Evolutionary conservation across 2,113 vertebrate genomes (phyloP).

Genomic region (Sciurus niger): DNA sequence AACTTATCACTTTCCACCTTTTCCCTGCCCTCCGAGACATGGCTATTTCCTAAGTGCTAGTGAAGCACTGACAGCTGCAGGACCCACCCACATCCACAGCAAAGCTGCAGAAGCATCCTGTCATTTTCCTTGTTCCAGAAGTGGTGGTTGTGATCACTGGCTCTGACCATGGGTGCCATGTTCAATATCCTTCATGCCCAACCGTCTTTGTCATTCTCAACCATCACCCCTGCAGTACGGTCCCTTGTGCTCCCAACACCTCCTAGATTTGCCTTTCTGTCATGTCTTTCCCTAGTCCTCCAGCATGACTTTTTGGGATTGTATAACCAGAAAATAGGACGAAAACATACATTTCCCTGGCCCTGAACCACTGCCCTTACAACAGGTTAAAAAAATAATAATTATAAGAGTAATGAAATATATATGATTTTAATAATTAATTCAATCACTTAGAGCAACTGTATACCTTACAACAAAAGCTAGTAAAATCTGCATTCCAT

Average conservation of each 20-base stretch:
- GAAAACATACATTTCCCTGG: not conserved
- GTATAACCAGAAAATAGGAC: not conserved
- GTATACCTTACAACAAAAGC: not conserved
- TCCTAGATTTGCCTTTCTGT: not conserved
- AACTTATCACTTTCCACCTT: rapidly evolving
- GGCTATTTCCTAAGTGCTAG: too few species aligned
- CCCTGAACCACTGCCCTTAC: not conserved
- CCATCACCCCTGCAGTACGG: not conserved
- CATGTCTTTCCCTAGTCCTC: not conserved
- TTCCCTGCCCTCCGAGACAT: not conserved
- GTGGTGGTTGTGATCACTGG: rapidly evolving
- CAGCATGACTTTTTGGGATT: not conserved
- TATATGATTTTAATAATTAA: not conserved
- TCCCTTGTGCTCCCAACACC: not conserved
- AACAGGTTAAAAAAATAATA: not conserved
- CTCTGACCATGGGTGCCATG: not conserved
- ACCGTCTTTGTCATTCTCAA: not conserved
- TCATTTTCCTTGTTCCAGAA: too few species aligned
- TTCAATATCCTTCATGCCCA: too few species aligned
- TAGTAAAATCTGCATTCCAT: not conserved
- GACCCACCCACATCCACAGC: too few species aligned
- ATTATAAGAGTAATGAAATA: not conserved
- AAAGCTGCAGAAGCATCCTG: not conserved
- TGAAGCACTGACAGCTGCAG: not conserved
- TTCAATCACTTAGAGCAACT: not conserved